phyloP scores from a whole-genome alignment of 2,797 vertebrate genomes.

The Xerus rutilus region DNA sequence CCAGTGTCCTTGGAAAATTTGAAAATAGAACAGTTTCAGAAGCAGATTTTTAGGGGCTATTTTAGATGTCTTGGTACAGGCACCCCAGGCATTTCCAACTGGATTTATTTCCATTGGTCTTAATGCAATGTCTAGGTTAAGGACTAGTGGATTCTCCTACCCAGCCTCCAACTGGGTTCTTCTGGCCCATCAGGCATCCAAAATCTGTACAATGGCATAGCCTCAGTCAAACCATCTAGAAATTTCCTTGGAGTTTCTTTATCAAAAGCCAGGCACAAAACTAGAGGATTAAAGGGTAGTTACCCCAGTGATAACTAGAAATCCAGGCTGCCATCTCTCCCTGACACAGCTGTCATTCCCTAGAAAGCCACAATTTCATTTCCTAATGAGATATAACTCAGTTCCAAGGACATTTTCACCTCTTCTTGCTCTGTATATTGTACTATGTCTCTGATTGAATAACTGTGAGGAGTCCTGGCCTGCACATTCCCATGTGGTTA shows the following conservation, averaged over 20 bases:
- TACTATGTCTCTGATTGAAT: neutral
- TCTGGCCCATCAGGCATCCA: neutral
- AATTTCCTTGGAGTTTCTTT: slow-evolving; percentile 58
- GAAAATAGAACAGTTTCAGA: neutral
- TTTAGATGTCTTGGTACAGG: neutral
- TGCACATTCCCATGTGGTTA: slow-evolving; percentile 51
- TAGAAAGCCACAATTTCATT: slow-evolving; percentile 65
- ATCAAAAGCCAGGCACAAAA: slow-evolving; percentile 57
- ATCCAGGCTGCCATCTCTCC: slow-evolving; percentile 33
- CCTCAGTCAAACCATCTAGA: neutral
- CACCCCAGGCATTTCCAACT: neutral
- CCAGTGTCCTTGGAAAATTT: neutral
- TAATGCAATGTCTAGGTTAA: neutral
- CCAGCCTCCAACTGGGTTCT: neutral
- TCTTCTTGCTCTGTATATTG: slow-evolving; percentile 30
- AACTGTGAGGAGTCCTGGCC: slow-evolving; percentile 16
- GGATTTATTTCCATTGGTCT: neutral
- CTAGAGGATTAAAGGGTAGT: slow-evolving; percentile 30
- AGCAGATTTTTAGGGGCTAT: neutral
- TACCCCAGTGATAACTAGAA: slow-evolving; percentile 59
- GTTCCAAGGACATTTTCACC: slow-evolving; percentile 41
- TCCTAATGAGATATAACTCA: slow-evolving; percentile 62
- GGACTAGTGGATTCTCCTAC: neutral
- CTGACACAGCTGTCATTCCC: slow-evolving; percentile 46
- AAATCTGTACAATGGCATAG: neutral